Percentiles rank a stretch among this genome's conserved stretches.
phyloP scores from a whole-genome alignment of 2,888 invertebrate species.

The Diogma glabrata region DNA sequence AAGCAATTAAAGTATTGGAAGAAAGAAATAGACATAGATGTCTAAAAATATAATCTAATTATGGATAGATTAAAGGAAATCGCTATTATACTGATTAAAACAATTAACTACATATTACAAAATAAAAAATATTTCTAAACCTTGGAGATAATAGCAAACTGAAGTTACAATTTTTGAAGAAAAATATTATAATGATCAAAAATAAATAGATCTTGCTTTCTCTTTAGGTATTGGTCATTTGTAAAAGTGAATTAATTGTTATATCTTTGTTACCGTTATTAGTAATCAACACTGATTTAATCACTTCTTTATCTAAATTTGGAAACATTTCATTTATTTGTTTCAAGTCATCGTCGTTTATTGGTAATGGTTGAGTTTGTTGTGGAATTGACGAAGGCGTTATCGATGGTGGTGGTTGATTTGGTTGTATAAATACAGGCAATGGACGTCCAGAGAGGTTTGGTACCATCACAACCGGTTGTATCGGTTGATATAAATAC shows the following conservation, averaged over 20 bases:
- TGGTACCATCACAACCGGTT: constrained; percentile 59
- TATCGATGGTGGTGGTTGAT: constrained; percentile 29
- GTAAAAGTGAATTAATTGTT: constrained; percentile 79
- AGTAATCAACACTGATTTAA: constrained; percentile 80
- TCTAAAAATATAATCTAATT: no score
- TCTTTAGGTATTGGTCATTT: constrained; percentile 55
- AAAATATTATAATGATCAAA: no score
- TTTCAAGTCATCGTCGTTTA: constrained; percentile 51
- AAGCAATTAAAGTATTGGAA: no score
- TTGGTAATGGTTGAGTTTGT: constrained; percentile 26
- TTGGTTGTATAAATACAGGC: constrained; percentile 27
- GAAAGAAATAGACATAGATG: no score
- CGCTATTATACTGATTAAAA: no score
- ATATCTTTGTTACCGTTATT: constrained; percentile 83
- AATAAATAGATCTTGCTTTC: no score
- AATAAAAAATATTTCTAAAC: no score
- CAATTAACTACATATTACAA: no score
- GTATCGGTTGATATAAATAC: constrained; percentile 34
- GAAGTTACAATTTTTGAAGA: no score
- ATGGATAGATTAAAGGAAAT: no score
- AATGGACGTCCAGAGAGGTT: constrained; percentile 30
- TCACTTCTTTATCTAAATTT: constrained; percentile 83
- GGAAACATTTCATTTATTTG: constrained; percentile 90
- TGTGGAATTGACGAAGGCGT: constrained; percentile 23
- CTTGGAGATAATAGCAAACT: no score